Evolutionary conservation across 2,888 invertebrate genomes (phyloP).

Genomic region (Drosophila recens): DNA sequence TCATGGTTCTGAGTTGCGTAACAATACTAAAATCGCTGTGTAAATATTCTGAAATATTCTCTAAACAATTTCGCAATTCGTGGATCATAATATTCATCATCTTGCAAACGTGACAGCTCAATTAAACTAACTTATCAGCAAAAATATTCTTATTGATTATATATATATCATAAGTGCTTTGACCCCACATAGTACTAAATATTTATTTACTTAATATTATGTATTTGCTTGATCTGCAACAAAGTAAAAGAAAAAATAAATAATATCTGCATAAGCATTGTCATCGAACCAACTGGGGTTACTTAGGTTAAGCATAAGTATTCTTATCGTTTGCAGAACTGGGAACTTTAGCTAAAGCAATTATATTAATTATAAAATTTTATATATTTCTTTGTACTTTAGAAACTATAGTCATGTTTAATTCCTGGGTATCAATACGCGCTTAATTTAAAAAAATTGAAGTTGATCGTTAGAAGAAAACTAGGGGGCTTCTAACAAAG

Average conservation of each 20-base stretch:
- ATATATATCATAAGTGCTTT: constrained; percentile 1
- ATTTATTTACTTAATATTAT: background rate
- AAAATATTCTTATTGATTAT: constrained; percentile 4
- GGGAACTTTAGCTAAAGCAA: background rate
- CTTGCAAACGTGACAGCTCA: constrained; percentile 30
- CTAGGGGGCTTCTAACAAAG: too few species aligned
- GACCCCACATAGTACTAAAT: constrained; percentile 14
- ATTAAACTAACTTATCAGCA: constrained; percentile 46
- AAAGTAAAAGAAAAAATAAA: background rate
- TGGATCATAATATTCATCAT: constrained; percentile 1
- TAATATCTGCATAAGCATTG: constrained; percentile 6
- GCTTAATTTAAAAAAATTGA: too few species aligned
- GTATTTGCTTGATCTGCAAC: constrained; percentile 11
- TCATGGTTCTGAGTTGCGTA: constrained; percentile 16
- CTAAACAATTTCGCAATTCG: constrained; percentile 13
- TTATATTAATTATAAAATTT: background rate
- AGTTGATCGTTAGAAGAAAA: too few species aligned
- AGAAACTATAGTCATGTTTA: too few species aligned
- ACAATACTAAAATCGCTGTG: background rate
- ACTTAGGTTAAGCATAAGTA: background rate
- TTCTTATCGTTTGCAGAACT: background rate
- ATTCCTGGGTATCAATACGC: too few species aligned
- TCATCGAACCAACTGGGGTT: background rate
- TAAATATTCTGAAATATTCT: background rate
- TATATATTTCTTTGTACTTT: too few species aligned